These are phyloP conservation scores for Cyrtorhinus lividipennis DNA, from an alignment of 1,140 invertebrate species.

Conservation along the genomic window DNA sequence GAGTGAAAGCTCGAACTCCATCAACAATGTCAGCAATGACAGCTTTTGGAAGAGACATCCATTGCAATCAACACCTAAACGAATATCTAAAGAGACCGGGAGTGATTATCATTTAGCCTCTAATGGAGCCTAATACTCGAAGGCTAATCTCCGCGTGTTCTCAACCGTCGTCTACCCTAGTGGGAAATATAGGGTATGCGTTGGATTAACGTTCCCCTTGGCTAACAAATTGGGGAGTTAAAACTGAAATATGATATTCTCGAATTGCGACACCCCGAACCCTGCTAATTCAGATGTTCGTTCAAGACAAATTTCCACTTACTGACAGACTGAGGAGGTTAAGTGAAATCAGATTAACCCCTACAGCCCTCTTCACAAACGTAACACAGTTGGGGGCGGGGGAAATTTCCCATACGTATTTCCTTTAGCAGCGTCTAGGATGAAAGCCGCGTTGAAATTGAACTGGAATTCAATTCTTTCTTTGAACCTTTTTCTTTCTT, in stretches of 20 bases:
- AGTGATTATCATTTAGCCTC: neutral
- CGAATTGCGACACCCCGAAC: neutral
- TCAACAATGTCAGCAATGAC: too few relatives aligned
- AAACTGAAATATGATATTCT: neutral
- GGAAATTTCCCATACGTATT: neutral
- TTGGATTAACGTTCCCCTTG: neutral
- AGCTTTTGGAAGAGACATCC: too few relatives aligned
- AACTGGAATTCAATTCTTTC: neutral
- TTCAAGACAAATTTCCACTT: neutral
- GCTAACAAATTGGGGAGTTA: neutral
- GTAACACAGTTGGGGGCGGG: neutral
- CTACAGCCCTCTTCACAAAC: neutral
- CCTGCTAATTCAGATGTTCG: neutral
- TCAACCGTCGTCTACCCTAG: neutral
- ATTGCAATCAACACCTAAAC: neutral
- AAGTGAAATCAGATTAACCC: neutral
- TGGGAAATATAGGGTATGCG: neutral
- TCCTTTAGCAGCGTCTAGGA: neutral
- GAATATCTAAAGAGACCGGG: neutral
- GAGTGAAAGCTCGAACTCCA: too few relatives aligned
- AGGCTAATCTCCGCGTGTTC: neutral
- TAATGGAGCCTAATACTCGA: neutral
- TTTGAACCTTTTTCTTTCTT: neutral
- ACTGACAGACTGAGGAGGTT: neutral
- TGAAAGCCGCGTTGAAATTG: neutral